phyloP scores from a whole-genome alignment of 2,113 vertebrate genomes.

The Alexandromys fortis region DNA sequence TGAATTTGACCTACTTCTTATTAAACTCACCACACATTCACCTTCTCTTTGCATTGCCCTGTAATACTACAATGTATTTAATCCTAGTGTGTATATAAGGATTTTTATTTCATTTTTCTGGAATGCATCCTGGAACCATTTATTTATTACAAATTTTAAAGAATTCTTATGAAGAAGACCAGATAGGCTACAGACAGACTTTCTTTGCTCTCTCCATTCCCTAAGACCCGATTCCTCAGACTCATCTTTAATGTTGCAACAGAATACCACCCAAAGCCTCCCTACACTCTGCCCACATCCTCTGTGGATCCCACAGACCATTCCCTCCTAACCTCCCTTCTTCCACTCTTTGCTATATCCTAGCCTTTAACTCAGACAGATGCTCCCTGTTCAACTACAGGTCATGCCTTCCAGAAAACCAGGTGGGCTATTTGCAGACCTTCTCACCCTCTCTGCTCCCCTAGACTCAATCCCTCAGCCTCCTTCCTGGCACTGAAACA shows the following conservation, averaged over 20 bases:
- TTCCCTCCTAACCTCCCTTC: background rate
- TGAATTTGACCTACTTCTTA: background rate
- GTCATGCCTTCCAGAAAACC: background rate
- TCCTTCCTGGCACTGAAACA: background rate
- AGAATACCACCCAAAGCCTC: background rate
- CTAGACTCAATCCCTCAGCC: background rate
- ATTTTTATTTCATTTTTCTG: constrained; percentile 38
- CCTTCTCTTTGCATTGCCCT: background rate
- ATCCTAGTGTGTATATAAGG: background rate
- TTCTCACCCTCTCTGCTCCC: background rate
- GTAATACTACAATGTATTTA: background rate
- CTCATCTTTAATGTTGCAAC: background rate
- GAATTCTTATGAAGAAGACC: background rate
- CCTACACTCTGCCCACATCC: background rate
- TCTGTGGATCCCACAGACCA: background rate
- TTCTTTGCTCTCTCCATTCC: background rate
- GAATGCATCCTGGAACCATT: background rate
- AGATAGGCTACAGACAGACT: background rate
- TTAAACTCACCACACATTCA: background rate
- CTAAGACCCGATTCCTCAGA: background rate
- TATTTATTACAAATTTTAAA: background rate
- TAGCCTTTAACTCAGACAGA: background rate
- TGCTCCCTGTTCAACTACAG: background rate
- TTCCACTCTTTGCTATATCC: too few relatives aligned
- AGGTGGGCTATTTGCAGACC: background rate